Evolutionary conservation across 2,797 vertebrate genomes (phyloP).

Genomic region (Jordanella pulchra): DNA sequence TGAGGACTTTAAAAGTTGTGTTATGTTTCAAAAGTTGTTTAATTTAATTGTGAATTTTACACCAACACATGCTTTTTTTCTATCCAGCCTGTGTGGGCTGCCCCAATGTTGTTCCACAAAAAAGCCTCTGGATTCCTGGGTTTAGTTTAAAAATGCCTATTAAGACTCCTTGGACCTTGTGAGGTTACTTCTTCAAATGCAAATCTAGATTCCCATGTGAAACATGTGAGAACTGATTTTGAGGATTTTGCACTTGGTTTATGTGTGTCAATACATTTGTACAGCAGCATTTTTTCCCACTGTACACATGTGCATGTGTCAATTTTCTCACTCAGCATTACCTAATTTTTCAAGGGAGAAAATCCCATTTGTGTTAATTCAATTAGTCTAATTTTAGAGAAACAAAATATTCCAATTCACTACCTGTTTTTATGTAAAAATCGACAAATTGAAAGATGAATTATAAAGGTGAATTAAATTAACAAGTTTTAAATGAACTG

Average conservation of each 20-base stretch:
- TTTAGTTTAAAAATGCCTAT: slow-evolving; percentile 4
- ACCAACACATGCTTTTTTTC: too few species aligned
- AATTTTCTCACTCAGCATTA: slow-evolving; percentile 50
- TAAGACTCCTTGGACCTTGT: neutral
- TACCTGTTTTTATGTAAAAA: slow-evolving; percentile 13
- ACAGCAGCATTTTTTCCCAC: slow-evolving; percentile 9
- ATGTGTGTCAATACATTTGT: slow-evolving; percentile 16
- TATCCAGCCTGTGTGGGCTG: too few species aligned
- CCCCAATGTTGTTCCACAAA: too few species aligned
- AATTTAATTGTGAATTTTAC: too few species aligned
- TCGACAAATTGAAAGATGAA: slow-evolving; percentile 5
- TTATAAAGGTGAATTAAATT: neutral
- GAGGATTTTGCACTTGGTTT: neutral
- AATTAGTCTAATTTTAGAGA: slow-evolving; percentile 74
- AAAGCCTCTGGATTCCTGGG: neutral
- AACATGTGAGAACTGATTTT: slow-evolving; percentile 2
- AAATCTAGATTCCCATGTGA: neutral
- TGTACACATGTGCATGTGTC: slow-evolving; percentile 11
- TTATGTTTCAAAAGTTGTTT: too few species aligned
- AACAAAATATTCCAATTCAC: slow-evolving; percentile 43
- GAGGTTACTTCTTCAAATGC: neutral
- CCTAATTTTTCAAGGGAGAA: slow-evolving; percentile 77
- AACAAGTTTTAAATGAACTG: too few species aligned
- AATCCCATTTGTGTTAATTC: slow-evolving; percentile 79
- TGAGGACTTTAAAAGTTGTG: too few species aligned